phyloP scores from a whole-genome alignment of 2,888 invertebrate genomes.

The Bembecia ichneumoniformis region DNA sequence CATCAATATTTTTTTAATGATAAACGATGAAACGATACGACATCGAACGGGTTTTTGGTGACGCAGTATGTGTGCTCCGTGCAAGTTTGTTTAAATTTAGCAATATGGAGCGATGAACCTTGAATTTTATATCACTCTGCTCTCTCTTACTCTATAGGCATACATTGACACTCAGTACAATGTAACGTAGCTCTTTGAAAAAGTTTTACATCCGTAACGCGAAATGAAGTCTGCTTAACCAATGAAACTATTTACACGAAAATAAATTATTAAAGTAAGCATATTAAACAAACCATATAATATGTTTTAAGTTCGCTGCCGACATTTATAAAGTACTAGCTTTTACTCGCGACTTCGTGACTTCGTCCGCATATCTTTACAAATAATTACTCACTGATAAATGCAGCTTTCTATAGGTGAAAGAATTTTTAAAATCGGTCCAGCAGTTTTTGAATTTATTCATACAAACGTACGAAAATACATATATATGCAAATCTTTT shows the following conservation, averaged over 20 bases:
- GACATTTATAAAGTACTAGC: too few relatives aligned
- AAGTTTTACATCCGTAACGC: background rate
- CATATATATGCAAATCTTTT: too few relatives aligned
- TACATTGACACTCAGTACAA: background rate
- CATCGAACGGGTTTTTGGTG: constrained; percentile 27
- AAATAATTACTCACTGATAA: too few relatives aligned
- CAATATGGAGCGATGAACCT: constrained; percentile 45
- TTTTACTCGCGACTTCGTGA: too few relatives aligned
- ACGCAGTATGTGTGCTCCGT: constrained; percentile 20
- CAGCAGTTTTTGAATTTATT: too few relatives aligned
- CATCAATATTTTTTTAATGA: background rate
- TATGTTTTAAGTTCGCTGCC: too few relatives aligned
- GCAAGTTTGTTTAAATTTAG: constrained; percentile 38
- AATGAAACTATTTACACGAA: background rate
- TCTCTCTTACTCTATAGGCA: background rate
- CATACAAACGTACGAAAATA: too few relatives aligned
- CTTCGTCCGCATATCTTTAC: too few relatives aligned
- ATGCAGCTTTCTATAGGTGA: too few relatives aligned
- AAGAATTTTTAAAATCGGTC: too few relatives aligned
- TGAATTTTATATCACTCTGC: constrained; percentile 3
- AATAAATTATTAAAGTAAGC: background rate
- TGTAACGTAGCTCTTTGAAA: background rate
- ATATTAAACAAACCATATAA: background rate
- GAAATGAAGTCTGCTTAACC: background rate
- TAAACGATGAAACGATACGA: constrained; percentile 4